phyloP scores from a whole-genome alignment of 2,797 vertebrate species.

The Darevskia mixta region DNA sequence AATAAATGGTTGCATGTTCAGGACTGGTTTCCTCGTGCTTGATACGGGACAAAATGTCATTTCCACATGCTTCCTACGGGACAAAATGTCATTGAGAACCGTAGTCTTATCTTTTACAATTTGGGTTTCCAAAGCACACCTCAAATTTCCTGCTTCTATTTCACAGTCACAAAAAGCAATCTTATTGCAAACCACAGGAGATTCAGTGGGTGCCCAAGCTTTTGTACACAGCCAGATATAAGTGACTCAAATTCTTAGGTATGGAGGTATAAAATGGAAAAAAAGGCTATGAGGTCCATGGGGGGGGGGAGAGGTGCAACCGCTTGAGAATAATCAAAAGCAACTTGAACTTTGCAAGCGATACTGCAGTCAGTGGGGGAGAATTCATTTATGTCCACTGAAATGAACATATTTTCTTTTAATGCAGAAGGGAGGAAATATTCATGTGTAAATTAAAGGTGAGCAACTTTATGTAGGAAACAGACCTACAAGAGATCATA shows the following conservation, averaged over 20 bases:
- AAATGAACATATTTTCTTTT: constrained; percentile 18
- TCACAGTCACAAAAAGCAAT: constrained; percentile 61
- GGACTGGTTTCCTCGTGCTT: constrained; percentile 54
- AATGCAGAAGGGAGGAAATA: neutral
- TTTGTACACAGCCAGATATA: constrained; percentile 31
- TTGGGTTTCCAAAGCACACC: constrained; percentile 57
- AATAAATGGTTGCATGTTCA: constrained; percentile 44
- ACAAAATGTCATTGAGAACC: constrained; percentile 59
- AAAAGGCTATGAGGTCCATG: neutral
- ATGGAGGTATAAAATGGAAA: constrained; percentile 5
- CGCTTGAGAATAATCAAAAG: constrained; percentile 52
- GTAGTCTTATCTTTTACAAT: constrained; percentile 57
- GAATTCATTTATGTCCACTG: constrained; percentile 49
- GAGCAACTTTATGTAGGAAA: neutral
- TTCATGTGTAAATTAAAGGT: neutral
- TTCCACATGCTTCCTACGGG: constrained; percentile 59
- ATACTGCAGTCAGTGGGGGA: neutral
- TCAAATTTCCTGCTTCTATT: constrained; percentile 50
- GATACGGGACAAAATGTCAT: constrained; percentile 63
- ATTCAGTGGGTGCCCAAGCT: constrained; percentile 8
- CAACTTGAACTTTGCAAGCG: constrained; percentile 40
- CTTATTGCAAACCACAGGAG: constrained; percentile 59
- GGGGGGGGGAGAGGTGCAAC: constrained; percentile 39
- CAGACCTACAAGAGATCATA: neutral
- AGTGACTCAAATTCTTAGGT: constrained; percentile 60